phyloP scores from a whole-genome alignment of 2,888 invertebrate species.

The Bembecia ichneumoniformis region DNA sequence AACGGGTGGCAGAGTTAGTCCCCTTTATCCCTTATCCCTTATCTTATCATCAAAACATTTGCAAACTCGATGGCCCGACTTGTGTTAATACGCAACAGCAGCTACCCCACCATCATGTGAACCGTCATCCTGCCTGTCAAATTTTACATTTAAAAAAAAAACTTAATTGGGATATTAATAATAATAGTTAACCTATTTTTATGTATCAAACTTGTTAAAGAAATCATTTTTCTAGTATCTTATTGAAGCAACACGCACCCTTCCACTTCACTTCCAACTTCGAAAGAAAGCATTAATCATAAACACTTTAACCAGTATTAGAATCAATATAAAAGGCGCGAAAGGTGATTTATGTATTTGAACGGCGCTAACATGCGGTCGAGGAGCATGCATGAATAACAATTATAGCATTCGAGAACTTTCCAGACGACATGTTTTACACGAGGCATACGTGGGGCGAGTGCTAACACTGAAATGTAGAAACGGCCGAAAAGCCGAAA shows the following conservation, averaged over 20 bases:
- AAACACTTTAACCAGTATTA: not conserved
- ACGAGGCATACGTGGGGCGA: constrained; percentile 1
- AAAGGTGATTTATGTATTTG: not conserved
- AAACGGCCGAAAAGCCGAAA: not conserved
- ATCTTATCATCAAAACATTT: too few relatives aligned
- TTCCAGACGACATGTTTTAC: constrained; percentile 13
- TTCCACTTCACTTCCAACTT: not conserved
- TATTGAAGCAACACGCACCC: not conserved
- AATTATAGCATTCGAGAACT: constrained; percentile 9
- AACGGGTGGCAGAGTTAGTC: too few relatives aligned
- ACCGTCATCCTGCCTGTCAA: too few relatives aligned
- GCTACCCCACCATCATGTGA: too few relatives aligned
- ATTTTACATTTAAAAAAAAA: too few relatives aligned
- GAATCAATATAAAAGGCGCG: not conserved
- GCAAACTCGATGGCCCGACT: too few relatives aligned
- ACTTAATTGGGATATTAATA: too few relatives aligned
- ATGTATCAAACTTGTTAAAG: not conserved
- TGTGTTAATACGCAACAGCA: too few relatives aligned
- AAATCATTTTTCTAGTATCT: not conserved
- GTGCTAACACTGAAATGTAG: not conserved
- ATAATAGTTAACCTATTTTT: too few relatives aligned
- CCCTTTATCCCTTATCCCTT: too few relatives aligned
- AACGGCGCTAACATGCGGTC: not conserved
- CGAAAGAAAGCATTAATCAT: not conserved
- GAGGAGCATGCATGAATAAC: constrained; percentile 7